Evolutionary conservation across 1,140 invertebrate genomes (phyloP), one percentile per base, ranked within the genome.

Genomic region (Leptinotarsa lineolata): DNA sequence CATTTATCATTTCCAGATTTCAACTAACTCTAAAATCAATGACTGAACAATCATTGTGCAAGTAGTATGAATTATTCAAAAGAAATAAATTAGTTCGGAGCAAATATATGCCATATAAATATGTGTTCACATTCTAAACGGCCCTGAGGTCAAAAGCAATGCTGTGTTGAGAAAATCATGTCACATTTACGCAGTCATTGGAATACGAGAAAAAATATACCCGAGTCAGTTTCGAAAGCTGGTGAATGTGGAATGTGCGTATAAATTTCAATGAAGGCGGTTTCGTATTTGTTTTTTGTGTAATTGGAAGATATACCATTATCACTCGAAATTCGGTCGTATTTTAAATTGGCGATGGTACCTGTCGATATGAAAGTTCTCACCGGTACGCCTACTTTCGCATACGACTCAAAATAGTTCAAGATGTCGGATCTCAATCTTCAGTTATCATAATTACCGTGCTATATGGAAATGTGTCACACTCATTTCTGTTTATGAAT

Each of bases 71-170:
- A 54, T 54, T 54, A 54, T 54, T 54, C 48, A 54, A 54, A 54
- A 54, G 48, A 54, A 54, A 54, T 54, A 54, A 54, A 54, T 54
- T n/a, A 54, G 16, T 54, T 18, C 48, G 6, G 6, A 54, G 48
- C 48, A 54, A n/a, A 54, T 54, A 54, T 54, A 54, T 54, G 48
- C 48, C 48, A n/a, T 54, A 54, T 54, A 54, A 30, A 54, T 54
- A 15, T 54, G 48, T 54, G 16, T 54, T 54, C 48, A 54, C 48
- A 54, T 54, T 54, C 48, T 54, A 54, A 54, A 54, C n/a, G 48
- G 48, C 48, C 48, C 48, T 54, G 48, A 54, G 48, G 48, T 54
- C 48, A 54, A 54, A 54, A 54, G 48, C 48, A 54, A 54, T 54
- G 16, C n/a, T 54, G 48, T 54, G 48, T 54, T 54, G 48, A n/a